Percentiles rank a stretch among this genome's conserved stretches.
Conservation (phyloP, 35 echinoderm and acorn worm species). For the Chiridota heheva region DNA sequence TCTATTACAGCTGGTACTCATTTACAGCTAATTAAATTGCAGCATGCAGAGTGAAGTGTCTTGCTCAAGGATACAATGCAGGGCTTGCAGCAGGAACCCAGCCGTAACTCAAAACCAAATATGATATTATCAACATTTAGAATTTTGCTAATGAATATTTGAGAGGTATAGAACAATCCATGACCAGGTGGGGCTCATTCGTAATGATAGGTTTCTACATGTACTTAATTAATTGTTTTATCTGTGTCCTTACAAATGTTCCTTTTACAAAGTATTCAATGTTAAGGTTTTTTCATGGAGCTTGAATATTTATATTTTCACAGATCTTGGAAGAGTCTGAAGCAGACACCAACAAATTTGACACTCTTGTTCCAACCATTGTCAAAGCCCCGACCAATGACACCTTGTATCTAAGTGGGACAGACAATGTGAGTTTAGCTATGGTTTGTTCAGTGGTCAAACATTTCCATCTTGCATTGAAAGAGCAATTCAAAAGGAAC, state of each 20-base stretch:
- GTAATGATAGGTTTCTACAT: no score
- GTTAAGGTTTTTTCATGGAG: not conserved
- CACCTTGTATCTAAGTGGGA: constrained; percentile 39
- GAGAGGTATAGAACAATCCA: no score
- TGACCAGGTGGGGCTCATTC: no score
- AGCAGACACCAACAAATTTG: constrained; percentile 74
- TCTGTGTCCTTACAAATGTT: not conserved
- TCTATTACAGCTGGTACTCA: no score
- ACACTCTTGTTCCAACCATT: constrained; percentile 85
- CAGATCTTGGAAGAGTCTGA: constrained; percentile 82
- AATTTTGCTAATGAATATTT: no score
- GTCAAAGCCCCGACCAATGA: constrained; percentile 74
- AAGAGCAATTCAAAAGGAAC: not conserved
- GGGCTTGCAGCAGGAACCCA: no score
- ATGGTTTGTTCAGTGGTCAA: not conserved
- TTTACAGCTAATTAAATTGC: no score
- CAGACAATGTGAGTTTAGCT: constrained; percentile 48
- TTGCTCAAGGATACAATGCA: no score
- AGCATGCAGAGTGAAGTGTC: no score
- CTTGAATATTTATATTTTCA: not conserved
- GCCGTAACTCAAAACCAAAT: no score
- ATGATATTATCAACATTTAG: no score
- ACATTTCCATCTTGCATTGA: not conserved
- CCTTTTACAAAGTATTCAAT: not conserved
- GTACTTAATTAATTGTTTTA: no score